These are phyloP conservation scores for Synergus laeviventris DNA, from an alignment of 2,888 invertebrate genomes.

Conservation along the genomic window DNA sequence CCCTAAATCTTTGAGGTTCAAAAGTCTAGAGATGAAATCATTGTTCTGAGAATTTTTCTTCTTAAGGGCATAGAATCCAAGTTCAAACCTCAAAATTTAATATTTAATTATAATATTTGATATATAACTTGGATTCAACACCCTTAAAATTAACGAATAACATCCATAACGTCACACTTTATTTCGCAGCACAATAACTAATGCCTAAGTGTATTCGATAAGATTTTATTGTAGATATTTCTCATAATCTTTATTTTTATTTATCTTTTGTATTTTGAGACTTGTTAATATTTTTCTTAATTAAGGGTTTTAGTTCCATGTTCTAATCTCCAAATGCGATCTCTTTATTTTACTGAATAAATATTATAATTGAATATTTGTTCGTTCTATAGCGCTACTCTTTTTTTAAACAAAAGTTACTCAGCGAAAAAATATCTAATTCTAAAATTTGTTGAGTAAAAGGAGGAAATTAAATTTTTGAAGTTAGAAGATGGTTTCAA, in stretches of 20 bases:
- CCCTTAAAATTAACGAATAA: too few relatives aligned
- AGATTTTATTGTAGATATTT: conserved; percentile 1
- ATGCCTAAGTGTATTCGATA: background rate
- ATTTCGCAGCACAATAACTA: background rate
- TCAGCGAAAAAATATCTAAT: too few relatives aligned
- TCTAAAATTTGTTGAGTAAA: too few relatives aligned
- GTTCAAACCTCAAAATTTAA: too few relatives aligned
- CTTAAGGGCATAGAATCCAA: background rate
- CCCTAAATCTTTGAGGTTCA: background rate
- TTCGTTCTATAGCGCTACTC: too few relatives aligned
- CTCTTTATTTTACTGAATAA: too few relatives aligned
- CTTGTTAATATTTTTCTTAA: background rate
- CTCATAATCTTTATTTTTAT: background rate
- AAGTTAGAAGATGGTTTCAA: background rate
- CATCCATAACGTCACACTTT: background rate
- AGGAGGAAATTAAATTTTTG: too few relatives aligned
- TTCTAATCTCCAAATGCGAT: too few relatives aligned
- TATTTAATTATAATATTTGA: too few relatives aligned
- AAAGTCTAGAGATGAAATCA: conserved; percentile 17
- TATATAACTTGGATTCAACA: too few relatives aligned
- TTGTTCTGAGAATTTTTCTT: background rate
- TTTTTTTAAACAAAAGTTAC: too few relatives aligned
- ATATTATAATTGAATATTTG: too few relatives aligned
- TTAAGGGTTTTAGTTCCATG: background rate
- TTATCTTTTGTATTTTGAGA: background rate